Base-by-base conservation (phyloP, 2,888 invertebrate species). In the Rotaria socialis region DNA sequence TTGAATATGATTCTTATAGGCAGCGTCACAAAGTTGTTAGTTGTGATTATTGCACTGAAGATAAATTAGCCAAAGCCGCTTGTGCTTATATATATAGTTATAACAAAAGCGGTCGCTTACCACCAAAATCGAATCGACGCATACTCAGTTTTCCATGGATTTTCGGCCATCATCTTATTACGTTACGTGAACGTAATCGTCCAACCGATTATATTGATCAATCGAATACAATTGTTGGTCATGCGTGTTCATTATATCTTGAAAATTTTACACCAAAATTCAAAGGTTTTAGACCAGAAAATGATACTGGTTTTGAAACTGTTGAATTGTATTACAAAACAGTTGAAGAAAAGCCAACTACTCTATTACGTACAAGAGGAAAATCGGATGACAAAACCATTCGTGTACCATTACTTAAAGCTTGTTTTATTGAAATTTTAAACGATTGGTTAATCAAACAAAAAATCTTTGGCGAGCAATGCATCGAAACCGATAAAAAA, bases 61-160 rank as follows among this genome's bases (percentile, higher is more conserved):
- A 24, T 1, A 80, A 80, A 47, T 1, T 24, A 47, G 43, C 80
- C 10, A 80, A 80, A 80, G 80, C 80, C 0, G 43, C 80, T 24
- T 47, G 47, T 47, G 43, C 47, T 80, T 80, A 80, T 80, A 47
- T 24, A 3, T 8, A 24, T 24, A 47, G 47, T 47, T 80, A 80
- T 80, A 8, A 22, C 47, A 16, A 47, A 24, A 47, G 47, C 14
- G 24, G 11, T 24, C 6, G 14, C 4, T 47, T 80, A 80, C 47
- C 80, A 80, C 8, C n/a, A n/a, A 80, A 80, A 43, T 80, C 80
- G 0, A 80, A 47, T 47, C 47, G n/a, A 47, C 80, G 80, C n/a
- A n/a, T 80, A 14, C 80, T 80, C 4, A 80, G 80, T 80, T 80
- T 47, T 80, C 80, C 80, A 2, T 80, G 80, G 80, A n/a, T 80